Base-by-base conservation (phyloP, 2,888 invertebrate genomes). In the Acleris laterana region DNA sequence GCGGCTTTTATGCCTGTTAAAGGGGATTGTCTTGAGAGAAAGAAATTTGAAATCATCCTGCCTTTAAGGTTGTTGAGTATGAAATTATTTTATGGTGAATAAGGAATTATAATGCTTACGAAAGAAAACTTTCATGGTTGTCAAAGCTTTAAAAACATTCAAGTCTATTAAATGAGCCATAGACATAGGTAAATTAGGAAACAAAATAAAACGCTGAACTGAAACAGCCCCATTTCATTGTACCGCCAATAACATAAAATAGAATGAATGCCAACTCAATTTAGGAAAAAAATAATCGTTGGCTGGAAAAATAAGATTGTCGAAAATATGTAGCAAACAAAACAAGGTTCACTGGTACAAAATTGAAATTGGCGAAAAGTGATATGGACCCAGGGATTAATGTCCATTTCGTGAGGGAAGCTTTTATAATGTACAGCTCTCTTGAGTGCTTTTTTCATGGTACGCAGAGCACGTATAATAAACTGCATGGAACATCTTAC, bases 391-490 rank as follows among this genome's bases (percentile, higher is more conserved):
- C 50, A 55, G 13, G 55, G 32, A 61, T 65, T 60, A 25, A 56
- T 61, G 62, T 25, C 46, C 56, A 58, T 58, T 38, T 25, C 56
- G 51, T 55, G 19, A 53, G 61, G 42, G 60, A 63, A 49, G 50
- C 61, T 46, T 69, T 70, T 62, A 68, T 66, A 70, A 68, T 63
- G 58, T 66, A 69, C 63, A 66, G 32, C 51, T 53, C 71, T 63
- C 68, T 68, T 60, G 62, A 72, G 72, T 67, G 61, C 59, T 56
- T 42, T 68, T 70, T 61, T 69, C 67, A 69, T 70, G 58, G 69
- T 69, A 67, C 59, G 57, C 46, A 57, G 44, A 68, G 60, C 62
- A 62, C 55, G 63, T 17, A 65, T 22, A 65, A 61, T 56, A 44
- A 55, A 60, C 13, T 25, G 50, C 25, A 55, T 46, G 38, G 51